Evolutionary conservation across 2,113 vertebrate species (phyloP).

Genomic region (Kobus ellipsiprymnus): DNA sequence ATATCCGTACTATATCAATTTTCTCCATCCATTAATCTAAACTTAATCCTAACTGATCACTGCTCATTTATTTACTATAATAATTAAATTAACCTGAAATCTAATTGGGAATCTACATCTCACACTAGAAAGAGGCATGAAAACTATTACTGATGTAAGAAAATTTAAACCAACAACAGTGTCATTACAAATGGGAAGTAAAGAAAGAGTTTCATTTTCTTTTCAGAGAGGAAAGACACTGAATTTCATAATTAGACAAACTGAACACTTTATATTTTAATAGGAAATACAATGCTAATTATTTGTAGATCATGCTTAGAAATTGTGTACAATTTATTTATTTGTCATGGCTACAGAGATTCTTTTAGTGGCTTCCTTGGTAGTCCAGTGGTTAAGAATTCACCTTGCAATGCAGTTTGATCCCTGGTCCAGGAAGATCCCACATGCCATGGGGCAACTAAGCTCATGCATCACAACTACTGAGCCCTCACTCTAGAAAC

Average conservation of each 20-base stretch:
- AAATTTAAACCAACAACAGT: neutral
- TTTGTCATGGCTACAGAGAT: neutral
- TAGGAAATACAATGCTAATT: neutral
- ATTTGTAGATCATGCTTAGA: neutral
- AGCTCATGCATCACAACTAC: neutral
- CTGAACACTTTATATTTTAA: neutral
- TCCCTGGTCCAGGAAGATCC: neutral
- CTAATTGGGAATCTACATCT: neutral
- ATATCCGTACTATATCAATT: neutral
- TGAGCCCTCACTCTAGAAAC: neutral
- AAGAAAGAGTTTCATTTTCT: neutral
- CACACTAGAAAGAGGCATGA: neutral
- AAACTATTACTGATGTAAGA: neutral
- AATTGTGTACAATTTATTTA: neutral
- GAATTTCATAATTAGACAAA: neutral
- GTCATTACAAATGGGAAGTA: neutral
- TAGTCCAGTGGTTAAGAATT: neutral
- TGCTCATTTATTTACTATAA: neutral
- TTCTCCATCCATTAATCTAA: too few species aligned
- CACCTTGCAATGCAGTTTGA: neutral
- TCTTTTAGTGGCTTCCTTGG: neutral
- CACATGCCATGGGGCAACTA: neutral
- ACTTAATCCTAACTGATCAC: neutral
- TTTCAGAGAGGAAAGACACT: neutral
- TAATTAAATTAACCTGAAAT: neutral